These are phyloP conservation scores for Phylloscopus whistleri DNA, from an alignment of 2,113 vertebrate genomes.

Conservation along the genomic window DNA sequence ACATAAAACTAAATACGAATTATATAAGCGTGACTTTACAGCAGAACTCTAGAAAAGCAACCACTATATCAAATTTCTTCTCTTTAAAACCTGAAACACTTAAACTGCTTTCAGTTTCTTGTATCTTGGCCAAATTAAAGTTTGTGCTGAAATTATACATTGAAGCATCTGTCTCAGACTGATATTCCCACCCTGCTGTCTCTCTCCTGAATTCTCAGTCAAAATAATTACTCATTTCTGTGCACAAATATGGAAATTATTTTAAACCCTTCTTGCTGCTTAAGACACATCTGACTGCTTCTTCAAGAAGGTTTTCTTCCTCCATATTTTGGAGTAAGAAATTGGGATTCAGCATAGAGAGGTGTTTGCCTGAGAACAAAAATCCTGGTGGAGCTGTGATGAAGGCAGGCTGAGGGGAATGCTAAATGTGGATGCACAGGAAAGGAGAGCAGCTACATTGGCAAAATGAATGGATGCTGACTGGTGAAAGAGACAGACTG, in stretches of 20 bases:
- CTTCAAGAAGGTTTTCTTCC: background rate
- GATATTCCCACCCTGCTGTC: background rate
- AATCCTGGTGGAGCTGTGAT: background rate
- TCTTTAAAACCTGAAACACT: background rate
- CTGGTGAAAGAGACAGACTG: background rate
- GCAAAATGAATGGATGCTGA: background rate
- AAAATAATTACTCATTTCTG: constrained; percentile 52
- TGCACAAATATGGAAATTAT: background rate
- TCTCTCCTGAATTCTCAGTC: background rate
- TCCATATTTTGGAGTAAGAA: background rate
- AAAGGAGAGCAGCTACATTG: background rate
- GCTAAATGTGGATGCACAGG: background rate
- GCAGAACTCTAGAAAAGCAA: background rate
- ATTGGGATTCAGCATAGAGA: background rate
- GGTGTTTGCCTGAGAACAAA: background rate
- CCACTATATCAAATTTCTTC: background rate
- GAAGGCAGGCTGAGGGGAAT: background rate
- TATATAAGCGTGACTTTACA: background rate
- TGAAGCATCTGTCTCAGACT: constrained; percentile 11
- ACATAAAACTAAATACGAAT: background rate
- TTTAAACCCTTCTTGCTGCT: background rate
- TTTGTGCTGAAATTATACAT: background rate
- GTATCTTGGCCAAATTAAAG: background rate
- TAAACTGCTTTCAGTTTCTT: background rate
- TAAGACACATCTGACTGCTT: background rate